Base-by-base conservation (phyloP, 2,113 vertebrate genomes). In the Myrmecobius fasciatus region DNA sequence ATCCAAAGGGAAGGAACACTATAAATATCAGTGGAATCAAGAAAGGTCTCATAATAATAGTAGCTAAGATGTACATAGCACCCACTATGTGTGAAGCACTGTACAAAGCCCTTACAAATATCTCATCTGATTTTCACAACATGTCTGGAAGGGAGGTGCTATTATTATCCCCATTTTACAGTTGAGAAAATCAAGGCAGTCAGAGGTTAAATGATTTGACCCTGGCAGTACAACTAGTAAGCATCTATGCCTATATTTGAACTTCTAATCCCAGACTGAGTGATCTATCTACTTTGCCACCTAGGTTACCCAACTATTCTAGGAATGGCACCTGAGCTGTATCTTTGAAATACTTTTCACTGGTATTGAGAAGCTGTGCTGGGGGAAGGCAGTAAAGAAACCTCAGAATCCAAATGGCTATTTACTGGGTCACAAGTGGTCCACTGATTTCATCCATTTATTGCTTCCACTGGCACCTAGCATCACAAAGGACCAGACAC, bases 321-420 rank as follows among this genome's bases (percentile, higher is more conserved):
- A n/a, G 60, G 60, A 75, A 36, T n/a, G 31, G 60, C 12, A 75
- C 60, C 0, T n/a, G 12, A 17, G 14, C 4, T 75, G 36, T 75
- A n/a, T 14, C 31, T 67, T 36, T 93, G 52, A 95, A 75, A 91
- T 31, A 75, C 92, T 48, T 54, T 93, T 94, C 93, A 36, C 91
- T 25, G 51, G 75, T 89, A 94, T 92, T 36, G 48, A 48, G 52
- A 93, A 56, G 26, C 14, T 51, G 88, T 52, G 52, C 25, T 8
- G 2, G 53, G 46, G 83, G 53, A 89, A 93, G 46, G 91, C 26
- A 7, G 52, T 90, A 52, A 90, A 26, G 67, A 94, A 96, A 93
- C 4, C 51, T 89, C 3, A 67, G 91, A 89, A 53, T 0, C 52
- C 25, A 14, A 17, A 4, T 60, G 54, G 28, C 26, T 2, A 60